Base-by-base conservation (phyloP, 2,888 invertebrate species). In the Hoplodrina blanda region DNA sequence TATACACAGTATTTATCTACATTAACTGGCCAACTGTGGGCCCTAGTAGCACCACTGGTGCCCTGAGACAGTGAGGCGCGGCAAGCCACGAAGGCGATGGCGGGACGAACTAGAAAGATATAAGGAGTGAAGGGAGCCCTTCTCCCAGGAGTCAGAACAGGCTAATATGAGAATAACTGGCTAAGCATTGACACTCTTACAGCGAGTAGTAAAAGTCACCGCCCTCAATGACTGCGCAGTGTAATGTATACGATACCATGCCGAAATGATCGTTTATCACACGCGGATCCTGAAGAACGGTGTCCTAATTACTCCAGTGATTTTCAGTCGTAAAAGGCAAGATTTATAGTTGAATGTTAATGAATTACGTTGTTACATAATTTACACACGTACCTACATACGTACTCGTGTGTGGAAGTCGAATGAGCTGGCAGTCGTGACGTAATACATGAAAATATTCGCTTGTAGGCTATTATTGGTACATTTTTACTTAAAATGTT, bases 301-400 rank as follows among this genome's bases (percentile, higher is more conserved):
- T 57, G 64, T 50, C 53, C 30, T 76, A 68, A 81, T 72, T 81
- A 72, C 72, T 65, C 19, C 59, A 67, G 65, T 54, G 53, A 81
- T 76, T 68, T 72, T 65, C 30, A 65, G 62, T 65, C 81, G 64
- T 79, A 65, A 80, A 72, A 10, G 46, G 64, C 15, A 65, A 72
- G 72, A 72, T 81, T 81, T 77, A 79, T 77, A 44, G 62, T 77
- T 68, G 46, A 52, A 81, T 62, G 67, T 68, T 67, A 72, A 78
- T 72, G 68, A 76, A 76, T 76, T 71, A 71, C 56, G 20, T n/a
- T 52, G 69, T 41, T 62, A 46, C 63, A 64, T 72, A 56, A 71
- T 76, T 54, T 54, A 69, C 53, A 62, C 41, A 60, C 46, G 37
- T 25, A 49, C 33, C 33, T 1, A 60, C 46, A 25, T 25, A 49